Conservation (phyloP, 2,797 vertebrate genomes). For the Enteromius unitaeniatus region DNA sequence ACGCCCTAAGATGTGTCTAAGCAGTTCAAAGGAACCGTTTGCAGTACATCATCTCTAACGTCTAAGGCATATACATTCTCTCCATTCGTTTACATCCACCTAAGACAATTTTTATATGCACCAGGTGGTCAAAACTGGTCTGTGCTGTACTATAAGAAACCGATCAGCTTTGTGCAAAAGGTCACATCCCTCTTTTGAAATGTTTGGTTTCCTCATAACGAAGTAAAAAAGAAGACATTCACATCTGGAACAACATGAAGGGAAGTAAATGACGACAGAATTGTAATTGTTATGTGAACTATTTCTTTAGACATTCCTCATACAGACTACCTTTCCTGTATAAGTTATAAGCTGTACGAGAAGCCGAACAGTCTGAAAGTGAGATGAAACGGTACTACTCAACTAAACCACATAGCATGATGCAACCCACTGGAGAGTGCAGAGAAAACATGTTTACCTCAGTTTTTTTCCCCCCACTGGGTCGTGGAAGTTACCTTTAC, state of each 20-base stretch:
- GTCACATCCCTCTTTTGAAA: not conserved
- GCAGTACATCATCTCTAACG: not conserved
- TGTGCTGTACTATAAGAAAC: not conserved
- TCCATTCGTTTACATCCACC: not conserved
- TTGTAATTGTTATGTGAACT: not conserved
- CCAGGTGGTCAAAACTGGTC: not conserved
- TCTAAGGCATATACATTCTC: not conserved
- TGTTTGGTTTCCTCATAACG: not conserved
- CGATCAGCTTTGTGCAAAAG: not conserved
- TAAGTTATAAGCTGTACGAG: not conserved
- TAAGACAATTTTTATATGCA: not conserved
- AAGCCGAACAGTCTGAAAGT: not conserved
- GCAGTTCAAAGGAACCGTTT: not conserved
- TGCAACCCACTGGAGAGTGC: not conserved
- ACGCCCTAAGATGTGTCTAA: not conserved
- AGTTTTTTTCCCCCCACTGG: not conserved
- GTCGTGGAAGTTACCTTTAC: not conserved
- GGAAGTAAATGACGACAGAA: not conserved
- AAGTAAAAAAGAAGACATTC: not conserved
- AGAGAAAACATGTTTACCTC: not conserved
- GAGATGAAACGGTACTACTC: not conserved
- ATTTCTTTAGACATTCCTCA: not conserved
- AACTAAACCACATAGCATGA: not conserved
- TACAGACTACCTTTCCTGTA: not conserved
- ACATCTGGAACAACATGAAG: not conserved